Conservation (phyloP, 1,140 invertebrate genomes). For the Brachionus asplanchnoidis region DNA sequence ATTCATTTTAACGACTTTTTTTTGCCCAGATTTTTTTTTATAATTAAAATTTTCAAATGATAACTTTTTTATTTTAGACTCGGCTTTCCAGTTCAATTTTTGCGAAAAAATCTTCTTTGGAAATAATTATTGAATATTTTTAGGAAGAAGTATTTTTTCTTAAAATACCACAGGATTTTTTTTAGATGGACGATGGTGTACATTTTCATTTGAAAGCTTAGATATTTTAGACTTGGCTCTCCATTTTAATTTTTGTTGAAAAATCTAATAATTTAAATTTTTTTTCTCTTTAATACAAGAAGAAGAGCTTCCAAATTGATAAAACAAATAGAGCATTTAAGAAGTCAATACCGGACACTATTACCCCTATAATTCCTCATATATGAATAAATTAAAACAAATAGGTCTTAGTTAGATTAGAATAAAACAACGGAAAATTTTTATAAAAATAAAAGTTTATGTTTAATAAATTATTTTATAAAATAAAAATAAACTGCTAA, state of each 20-base stretch:
- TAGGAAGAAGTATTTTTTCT: neutral
- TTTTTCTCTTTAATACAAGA: neutral
- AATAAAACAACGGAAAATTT: too few relatives aligned
- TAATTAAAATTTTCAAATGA: slow-evolving; percentile 17
- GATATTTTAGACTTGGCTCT: neutral
- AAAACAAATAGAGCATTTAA: neutral
- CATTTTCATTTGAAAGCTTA: neutral
- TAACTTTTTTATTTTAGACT: neutral
- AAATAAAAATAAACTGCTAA: too few relatives aligned
- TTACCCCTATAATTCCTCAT: neutral
- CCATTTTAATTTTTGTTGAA: neutral
- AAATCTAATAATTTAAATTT: neutral
- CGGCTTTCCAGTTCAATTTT: slow-evolving; percentile 7
- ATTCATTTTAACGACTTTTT: neutral
- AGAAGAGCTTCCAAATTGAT: neutral
- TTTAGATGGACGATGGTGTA: neutral
- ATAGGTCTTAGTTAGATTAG: too few relatives aligned
- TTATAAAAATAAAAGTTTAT: too few relatives aligned
- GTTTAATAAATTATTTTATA: too few relatives aligned
- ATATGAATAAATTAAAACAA: neutral
- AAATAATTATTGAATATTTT: neutral
- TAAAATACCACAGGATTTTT: neutral
- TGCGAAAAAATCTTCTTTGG: neutral
- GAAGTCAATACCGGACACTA: neutral
- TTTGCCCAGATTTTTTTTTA: neutral